Evolutionary conservation across 2,113 vertebrate genomes (phyloP).

Genomic region (Microcebus murinus): DNA sequence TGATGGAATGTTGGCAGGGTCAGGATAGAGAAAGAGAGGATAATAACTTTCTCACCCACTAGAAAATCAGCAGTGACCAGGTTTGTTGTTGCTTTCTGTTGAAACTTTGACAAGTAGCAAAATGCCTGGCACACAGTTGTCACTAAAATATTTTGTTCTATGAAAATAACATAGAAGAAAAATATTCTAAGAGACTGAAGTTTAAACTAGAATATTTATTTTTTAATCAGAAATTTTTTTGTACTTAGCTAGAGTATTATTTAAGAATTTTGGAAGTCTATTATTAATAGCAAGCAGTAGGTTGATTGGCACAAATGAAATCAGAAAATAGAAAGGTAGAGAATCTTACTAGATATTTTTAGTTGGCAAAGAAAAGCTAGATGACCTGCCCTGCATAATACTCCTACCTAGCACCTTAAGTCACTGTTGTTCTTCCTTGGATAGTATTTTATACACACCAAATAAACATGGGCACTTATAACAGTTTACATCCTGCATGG

Average conservation of each 20-base stretch:
- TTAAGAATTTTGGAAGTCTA: neutral
- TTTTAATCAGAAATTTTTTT: slow-evolving; percentile 39
- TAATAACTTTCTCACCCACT: neutral
- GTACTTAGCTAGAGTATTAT: neutral
- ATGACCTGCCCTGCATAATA: neutral
- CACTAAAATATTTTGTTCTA: neutral
- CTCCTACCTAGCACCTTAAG: neutral
- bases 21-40: neutral
- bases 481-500: neutral
- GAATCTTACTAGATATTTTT: slow-evolving; percentile 9
- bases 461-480: neutral
- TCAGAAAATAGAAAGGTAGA: neutral
- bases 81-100: neutral
- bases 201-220: slow-evolving; percentile 1
- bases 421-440: neutral
- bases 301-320: neutral
- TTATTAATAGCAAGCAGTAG: neutral
- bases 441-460: neutral
- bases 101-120: neutral
- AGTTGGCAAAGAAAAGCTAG: neutral
- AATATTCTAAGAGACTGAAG: neutral
- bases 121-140: neutral
- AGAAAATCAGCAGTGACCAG: neutral
- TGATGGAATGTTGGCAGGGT: neutral
- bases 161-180: neutral